Evolutionary conservation across 2,797 vertebrate genomes (phyloP), one percentile per base, ranked within the genome.

Genomic region (Pampus argenteus): DNA sequence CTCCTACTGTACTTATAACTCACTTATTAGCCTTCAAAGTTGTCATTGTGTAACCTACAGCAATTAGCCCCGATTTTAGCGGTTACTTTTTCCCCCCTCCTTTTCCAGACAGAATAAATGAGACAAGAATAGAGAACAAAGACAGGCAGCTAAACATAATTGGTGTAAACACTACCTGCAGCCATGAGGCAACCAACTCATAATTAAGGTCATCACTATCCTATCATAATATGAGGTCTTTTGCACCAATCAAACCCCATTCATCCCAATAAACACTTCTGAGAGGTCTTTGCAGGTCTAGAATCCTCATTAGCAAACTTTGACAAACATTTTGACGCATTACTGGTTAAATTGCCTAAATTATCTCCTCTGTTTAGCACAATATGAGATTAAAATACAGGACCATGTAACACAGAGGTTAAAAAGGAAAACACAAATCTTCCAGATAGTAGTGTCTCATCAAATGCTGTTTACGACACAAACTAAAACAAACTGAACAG

Each of bases 361-460:
- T 70, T 26, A 61, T 60, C 44, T 55, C 18, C 36, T 1, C 15
- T 6, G 1, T 57, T 58, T 51, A 55, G 31, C 52, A 78, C 51
- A 71, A 57, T 66, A 74, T 54, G 22, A 78, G 81, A 20, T 79
- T 74, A 34, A 79, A 88, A 75, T 66, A 74, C 66, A 57, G 66
- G 71, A 84, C 85, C 79, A 81, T 63, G 72, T 71, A 60, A 64
- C 25, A 42, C 31, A 50, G 61, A 78, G 78, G 84, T 79, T 69
- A 78, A 83, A 79, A 5, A 62, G 31, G 15, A 71, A 76, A 76
- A 58, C 34, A 73, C 42, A 82, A 84, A 76, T 73, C 71, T 75
- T 76, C 78, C 84, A 84, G 84, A 87, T 84, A 81, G 80, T 77
- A 71, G 7, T 9, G 66, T 57, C 63, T 79, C 78, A 74, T 72